Percentiles rank a stretch among this genome's conserved stretches.
These are phyloP conservation scores for Habroteleia sp. DNA, from an alignment of 2,888 invertebrate genomes.

Conservation along the genomic window DNA sequence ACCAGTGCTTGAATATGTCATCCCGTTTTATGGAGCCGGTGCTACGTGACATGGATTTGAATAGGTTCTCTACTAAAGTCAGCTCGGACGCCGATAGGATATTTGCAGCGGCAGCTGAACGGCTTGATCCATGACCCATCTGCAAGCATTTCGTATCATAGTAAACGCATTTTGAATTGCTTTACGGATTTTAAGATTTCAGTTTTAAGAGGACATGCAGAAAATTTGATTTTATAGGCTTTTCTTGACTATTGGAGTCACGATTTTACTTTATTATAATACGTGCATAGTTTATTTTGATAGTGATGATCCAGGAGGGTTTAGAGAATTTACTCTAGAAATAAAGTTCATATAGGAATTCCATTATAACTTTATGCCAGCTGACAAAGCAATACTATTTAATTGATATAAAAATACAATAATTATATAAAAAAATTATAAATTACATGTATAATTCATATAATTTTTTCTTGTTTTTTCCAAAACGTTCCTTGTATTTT, in stretches of 20 bases:
- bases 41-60: slow-evolving; percentile 80
- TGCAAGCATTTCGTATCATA: slow-evolving; percentile 61
- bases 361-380: not conserved
- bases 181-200: not conserved
- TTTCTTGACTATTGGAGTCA: not conserved
- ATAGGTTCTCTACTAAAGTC: slow-evolving; percentile 77
- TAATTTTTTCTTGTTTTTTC: too few species aligned
- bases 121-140: slow-evolving; percentile 79
- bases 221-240: not conserved
- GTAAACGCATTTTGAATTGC: slow-evolving; percentile 4
- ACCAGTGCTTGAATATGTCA: slow-evolving; percentile 80
- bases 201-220: not conserved
- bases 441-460: too few species aligned
- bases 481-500: too few species aligned
- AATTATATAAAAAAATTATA: too few species aligned
- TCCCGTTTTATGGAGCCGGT: slow-evolving; percentile 80
- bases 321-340: not conserved
- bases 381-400: too few species aligned
- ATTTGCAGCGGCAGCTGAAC: slow-evolving; percentile 76
- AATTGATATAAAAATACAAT: too few species aligned
- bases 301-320: not conserved
- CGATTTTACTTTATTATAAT: not conserved
- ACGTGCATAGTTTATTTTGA: not conserved
- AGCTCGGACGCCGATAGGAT: slow-evolving; percentile 78
- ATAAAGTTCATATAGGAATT: not conserved